phyloP scores from a whole-genome alignment of 2,888 invertebrate species.

The Gisinianus flammeolus region DNA sequence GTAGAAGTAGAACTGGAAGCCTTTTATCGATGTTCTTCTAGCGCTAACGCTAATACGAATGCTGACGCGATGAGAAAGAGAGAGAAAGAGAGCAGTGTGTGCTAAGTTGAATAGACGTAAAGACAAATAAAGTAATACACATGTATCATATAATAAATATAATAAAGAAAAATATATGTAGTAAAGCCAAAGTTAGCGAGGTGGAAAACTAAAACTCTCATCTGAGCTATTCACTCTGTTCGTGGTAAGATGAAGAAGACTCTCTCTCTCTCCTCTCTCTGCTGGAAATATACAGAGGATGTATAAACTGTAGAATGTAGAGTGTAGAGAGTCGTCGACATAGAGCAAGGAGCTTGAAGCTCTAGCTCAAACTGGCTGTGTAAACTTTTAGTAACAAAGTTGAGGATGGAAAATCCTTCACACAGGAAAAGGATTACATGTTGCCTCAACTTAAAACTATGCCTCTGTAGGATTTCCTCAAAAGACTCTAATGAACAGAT shows the following conservation, averaged over 20 bases:
- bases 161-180: neutral
- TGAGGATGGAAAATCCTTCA: constrained; percentile 40
- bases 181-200: neutral
- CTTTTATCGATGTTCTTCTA: too few relatives aligned
- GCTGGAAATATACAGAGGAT: neutral
- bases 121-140: neutral
- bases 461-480: constrained; percentile 35
- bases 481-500: constrained; percentile 54
- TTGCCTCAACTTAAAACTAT: constrained; percentile 17
- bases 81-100: neutral
- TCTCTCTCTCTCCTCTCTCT: neutral
- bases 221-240: constrained; percentile 8
- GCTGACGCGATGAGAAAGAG: neutral
- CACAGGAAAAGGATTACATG: constrained; percentile 40
- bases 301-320: neutral
- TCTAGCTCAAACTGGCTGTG: neutral
- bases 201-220: constrained; percentile 9
- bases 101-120: neutral
- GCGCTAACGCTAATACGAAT: too few relatives aligned
- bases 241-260: neutral
- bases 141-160: constrained; percentile 7
- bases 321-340: too few relatives aligned
- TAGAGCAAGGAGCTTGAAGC: neutral
- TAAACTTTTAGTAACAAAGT: constrained; percentile 27
- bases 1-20: too few relatives aligned